Evolutionary conservation across 2,113 vertebrate species (phyloP).

Genomic region (Atrichornis clamosus): DNA sequence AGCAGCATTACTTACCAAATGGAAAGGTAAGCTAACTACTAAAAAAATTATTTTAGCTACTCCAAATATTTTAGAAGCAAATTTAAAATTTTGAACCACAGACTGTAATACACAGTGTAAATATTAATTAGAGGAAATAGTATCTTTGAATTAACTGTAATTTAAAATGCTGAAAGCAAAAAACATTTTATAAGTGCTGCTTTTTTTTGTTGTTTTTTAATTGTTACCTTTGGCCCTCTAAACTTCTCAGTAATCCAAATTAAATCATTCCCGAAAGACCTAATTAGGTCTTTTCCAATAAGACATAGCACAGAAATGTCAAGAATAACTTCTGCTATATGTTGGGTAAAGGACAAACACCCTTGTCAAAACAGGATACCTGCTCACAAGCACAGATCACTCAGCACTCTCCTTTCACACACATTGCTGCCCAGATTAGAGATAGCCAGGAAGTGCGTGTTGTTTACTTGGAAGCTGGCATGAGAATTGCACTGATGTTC

Average conservation of each 20-base stretch:
- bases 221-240: constrained; percentile 27
- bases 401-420: constrained; percentile 32
- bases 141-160: background rate
- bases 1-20: background rate
- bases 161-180: background rate
- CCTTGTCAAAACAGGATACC: constrained; percentile 73
- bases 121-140: background rate
- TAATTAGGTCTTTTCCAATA: constrained; percentile 47
- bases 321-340: constrained; percentile 20
- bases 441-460: constrained; percentile 63
- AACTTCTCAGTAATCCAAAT: constrained; percentile 35
- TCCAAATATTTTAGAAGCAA: background rate
- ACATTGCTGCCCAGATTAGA: constrained; percentile 57
- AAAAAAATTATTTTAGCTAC: background rate
- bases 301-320: background rate
- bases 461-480: constrained; percentile 59
- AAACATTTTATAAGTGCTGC: background rate
- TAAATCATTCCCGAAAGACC: constrained; percentile 43
- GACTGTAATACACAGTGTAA: background rate
- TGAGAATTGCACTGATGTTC: constrained; percentile 33
- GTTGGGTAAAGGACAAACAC: constrained; percentile 58
- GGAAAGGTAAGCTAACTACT: background rate
- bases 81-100: background rate
- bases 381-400: constrained; percentile 10
- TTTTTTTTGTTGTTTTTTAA: background rate